These are phyloP conservation scores for Phymanthus crucifer DNA, from an alignment of 92 coral and sea anemone genomes.

Conservation along the genomic window DNA sequence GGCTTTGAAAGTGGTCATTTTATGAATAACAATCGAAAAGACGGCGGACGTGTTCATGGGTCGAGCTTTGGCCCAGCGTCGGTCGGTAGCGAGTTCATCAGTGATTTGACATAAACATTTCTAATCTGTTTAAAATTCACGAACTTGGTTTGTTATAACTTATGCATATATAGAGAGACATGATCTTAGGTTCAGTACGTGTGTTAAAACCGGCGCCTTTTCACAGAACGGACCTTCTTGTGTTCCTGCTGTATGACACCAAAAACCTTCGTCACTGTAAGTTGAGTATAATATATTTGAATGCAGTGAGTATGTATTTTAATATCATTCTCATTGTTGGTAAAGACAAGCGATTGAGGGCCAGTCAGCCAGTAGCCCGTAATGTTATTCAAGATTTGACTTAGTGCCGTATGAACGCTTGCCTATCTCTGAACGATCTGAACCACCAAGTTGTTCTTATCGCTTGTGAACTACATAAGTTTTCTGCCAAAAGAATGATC, in stretches of 20 bases:
- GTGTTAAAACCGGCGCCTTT: background rate
- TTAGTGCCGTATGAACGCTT: background rate
- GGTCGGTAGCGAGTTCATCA: conserved; percentile 8
- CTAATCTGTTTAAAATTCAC: conserved; percentile 24
- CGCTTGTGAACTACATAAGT: conserved; percentile 4
- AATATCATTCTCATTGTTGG: background rate
- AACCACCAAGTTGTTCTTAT: background rate
- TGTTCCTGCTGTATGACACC: too few species aligned
- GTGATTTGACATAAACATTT: conserved; percentile 21
- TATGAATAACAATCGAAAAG: conserved; percentile 2
- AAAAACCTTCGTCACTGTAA: background rate
- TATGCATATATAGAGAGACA: background rate
- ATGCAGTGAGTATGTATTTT: background rate
- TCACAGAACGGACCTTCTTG: background rate
- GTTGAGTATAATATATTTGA: background rate
- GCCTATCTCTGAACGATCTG: background rate
- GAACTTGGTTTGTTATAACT: background rate
- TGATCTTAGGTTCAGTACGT: background rate
- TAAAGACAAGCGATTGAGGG: background rate
- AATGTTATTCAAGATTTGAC: background rate
- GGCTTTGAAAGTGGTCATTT: conserved; percentile 4
- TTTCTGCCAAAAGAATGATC: background rate
- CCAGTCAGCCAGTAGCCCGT: background rate
- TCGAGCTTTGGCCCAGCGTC: background rate
- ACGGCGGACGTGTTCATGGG: background rate